A percentile compares a stretch with the other conserved stretches of the same genome.
These are phyloP conservation scores for Plagodis pulveraria DNA, from an alignment of 2,888 invertebrate species.

Conservation along the genomic window DNA sequence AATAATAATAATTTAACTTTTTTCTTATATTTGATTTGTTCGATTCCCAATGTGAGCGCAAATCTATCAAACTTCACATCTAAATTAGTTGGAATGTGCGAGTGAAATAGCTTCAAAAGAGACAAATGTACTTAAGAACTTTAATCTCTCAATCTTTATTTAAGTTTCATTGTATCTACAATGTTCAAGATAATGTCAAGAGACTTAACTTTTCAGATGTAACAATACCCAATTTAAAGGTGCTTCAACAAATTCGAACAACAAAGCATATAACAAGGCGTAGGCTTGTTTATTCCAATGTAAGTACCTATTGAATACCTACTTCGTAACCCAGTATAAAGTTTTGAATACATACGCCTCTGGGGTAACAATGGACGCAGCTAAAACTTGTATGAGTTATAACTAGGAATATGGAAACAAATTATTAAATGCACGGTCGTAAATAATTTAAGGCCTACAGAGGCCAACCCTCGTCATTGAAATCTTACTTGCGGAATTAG, in stretches of 20 bases:
- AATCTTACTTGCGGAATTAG: constrained; percentile 47
- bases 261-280: constrained; percentile 6
- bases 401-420: constrained; percentile 42
- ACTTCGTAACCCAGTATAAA: constrained; percentile 14
- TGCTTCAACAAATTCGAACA: background rate
- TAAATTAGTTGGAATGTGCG: too few relatives aligned
- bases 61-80: too few relatives aligned
- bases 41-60: too few relatives aligned
- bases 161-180: too few relatives aligned
- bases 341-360: constrained; percentile 23
- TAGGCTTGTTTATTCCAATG: constrained; percentile 14
- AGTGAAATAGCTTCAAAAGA: too few relatives aligned
- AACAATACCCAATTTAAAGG: background rate
- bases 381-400: constrained; percentile 40
- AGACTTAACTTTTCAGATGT: background rate
- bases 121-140: too few relatives aligned
- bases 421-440: constrained; percentile 48
- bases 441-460: constrained; percentile 43
- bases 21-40: too few relatives aligned
- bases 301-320: constrained; percentile 20
- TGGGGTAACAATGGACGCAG: constrained; percentile 39
- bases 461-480: constrained; percentile 54
- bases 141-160: too few relatives aligned
- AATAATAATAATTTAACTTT: too few relatives aligned
- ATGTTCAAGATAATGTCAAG: constrained; percentile 12